These are phyloP conservation scores for Salminus brasiliensis DNA, from an alignment of 2,113 vertebrate genomes.

Conservation along the genomic window DNA sequence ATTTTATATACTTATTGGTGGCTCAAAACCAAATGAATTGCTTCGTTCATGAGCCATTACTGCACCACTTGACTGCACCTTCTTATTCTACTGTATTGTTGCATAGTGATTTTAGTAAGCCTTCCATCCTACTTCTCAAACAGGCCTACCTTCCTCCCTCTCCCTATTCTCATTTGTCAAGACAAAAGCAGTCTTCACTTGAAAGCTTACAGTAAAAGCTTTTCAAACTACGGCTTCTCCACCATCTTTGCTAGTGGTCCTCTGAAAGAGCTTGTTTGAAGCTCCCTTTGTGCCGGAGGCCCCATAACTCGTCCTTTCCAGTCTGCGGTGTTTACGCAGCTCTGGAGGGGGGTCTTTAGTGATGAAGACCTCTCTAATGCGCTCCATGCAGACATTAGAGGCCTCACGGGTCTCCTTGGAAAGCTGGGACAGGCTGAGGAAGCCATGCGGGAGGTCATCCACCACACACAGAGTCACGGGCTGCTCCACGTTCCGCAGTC, in stretches of 20 bases:
- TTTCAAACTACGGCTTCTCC: conserved; percentile 42
- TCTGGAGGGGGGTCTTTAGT: conserved; percentile 66
- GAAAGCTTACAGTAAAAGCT: conserved; percentile 55
- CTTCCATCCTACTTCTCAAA: neutral
- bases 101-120: conserved; percentile 19
- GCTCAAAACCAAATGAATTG: neutral
- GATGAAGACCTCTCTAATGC: conserved; percentile 79
- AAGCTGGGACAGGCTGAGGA: conserved; percentile 86
- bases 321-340: conserved; percentile 77
- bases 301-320: conserved; percentile 71
- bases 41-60: neutral
- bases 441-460: conserved; percentile 90
- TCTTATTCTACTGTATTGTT: neutral
- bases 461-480: conserved; percentile 85
- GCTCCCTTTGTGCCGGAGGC: conserved; percentile 50
- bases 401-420: conserved; percentile 85
- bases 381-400: conserved; percentile 76
- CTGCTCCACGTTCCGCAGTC: conserved; percentile 77
- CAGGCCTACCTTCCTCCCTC: neutral
- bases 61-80: neutral
- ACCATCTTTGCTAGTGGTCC: conserved; percentile 48
- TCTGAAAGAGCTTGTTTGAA: conserved; percentile 39
- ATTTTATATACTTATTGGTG: neutral
- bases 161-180: neutral
- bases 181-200: conserved; percentile 52